phyloP scores from a whole-genome alignment of 2,888 invertebrate species.

The Mactromeris polynyma region DNA sequence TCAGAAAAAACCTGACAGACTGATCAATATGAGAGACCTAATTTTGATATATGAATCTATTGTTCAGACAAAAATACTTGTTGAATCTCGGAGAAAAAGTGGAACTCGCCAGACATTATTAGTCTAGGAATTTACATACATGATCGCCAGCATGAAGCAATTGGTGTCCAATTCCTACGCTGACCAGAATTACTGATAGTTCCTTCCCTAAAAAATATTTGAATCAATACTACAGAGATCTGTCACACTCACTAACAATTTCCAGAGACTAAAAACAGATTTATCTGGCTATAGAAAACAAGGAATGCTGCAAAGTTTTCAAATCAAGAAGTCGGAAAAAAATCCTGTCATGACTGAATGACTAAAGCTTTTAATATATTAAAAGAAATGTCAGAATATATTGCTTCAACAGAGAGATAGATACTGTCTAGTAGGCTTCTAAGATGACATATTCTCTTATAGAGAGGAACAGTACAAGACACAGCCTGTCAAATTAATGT shows the following conservation, averaged over 20 bases:
- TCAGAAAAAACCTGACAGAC: background rate
- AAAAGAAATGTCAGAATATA: conserved; percentile 15
- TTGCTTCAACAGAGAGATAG: background rate
- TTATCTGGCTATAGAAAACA: background rate
- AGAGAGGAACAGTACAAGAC: background rate
- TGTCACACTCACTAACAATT: background rate
- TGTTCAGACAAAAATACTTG: background rate
- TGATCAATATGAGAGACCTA: background rate
- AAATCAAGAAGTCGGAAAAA: background rate
- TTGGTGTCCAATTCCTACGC: conserved; percentile 1
- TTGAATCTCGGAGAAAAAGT: conserved; percentile 12
- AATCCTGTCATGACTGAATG: background rate
- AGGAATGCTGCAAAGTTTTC: background rate
- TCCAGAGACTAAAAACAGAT: background rate
- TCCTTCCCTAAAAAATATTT: background rate
- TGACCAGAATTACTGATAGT: conserved; percentile 21
- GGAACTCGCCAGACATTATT: conserved; percentile 4
- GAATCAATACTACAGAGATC: background rate
- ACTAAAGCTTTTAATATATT: conserved; percentile 12
- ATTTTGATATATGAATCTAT: conserved; percentile 9
- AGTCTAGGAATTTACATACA: conserved; percentile 17
- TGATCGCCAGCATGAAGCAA: conserved; percentile 3
- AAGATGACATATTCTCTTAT: background rate
- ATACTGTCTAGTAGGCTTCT: background rate
- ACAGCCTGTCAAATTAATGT: conserved; percentile 1